Conservation (phyloP, 2,797 vertebrate genomes). For the Tamandua tetradactyla region DNA sequence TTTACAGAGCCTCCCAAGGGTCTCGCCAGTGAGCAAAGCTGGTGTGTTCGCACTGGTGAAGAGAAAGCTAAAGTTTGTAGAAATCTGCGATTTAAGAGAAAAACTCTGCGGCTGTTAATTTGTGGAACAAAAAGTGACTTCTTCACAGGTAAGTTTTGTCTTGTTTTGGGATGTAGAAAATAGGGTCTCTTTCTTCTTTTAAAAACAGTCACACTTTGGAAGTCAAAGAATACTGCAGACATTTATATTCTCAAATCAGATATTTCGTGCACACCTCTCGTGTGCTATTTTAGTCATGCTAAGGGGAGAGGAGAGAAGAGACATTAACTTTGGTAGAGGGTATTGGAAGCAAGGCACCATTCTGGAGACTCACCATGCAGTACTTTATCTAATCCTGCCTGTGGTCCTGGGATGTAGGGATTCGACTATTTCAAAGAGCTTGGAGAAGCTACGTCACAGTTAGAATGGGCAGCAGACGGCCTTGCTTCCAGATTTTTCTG, state of each 20-base stretch:
- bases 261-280: rapidly evolving
- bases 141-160: neutral
- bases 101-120: neutral
- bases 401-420: neutral
- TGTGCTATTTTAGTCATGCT: rapidly evolving
- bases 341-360: rapidly evolving
- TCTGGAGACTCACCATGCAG: rapidly evolving
- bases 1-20: rapidly evolving
- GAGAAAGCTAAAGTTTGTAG: neutral
- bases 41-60: rapidly evolving
- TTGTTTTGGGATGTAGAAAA: neutral
- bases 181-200: neutral
- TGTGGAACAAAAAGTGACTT: neutral
- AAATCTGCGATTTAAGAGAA: neutral
- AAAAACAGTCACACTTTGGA: neutral
- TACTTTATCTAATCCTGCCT: rapidly evolving
- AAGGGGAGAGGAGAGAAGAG: rapidly evolving
- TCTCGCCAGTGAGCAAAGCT: neutral
- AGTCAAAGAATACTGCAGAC: rapidly evolving
- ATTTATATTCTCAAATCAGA: rapidly evolving
- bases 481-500: rapidly evolving
- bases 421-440: neutral
- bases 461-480: rapidly evolving
- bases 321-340: rapidly evolving
- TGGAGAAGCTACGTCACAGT: rapidly evolving